Evolutionary conservation across 2,888 invertebrate genomes (phyloP).

Genomic region (Aplocera efformata): DNA sequence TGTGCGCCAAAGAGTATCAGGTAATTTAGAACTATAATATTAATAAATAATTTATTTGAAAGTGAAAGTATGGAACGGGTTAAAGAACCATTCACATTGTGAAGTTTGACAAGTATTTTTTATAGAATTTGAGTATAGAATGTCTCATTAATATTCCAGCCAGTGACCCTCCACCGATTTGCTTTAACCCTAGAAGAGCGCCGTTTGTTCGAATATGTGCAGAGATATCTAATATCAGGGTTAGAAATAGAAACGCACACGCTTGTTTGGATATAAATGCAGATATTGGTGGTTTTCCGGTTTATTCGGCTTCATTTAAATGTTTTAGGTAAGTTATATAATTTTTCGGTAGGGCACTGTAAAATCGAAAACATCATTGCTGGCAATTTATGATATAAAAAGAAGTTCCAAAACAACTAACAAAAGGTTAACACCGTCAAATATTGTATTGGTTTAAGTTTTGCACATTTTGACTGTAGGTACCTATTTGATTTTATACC

Average conservation of each 20-base stretch:
- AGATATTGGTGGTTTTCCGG: constrained; percentile 78
- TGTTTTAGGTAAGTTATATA: constrained; percentile 64
- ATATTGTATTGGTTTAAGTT: no score
- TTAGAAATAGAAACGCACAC: constrained; percentile 88
- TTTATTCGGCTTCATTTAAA: constrained; percentile 79
- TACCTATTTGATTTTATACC: no score
- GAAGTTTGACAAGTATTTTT: background rate
- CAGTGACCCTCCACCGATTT: constrained; percentile 87
- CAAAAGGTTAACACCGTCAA: no score
- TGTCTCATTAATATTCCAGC: constrained; percentile 66
- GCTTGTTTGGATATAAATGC: constrained; percentile 89
- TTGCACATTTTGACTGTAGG: no score
- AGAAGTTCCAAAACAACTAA: no score
- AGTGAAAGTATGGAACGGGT: background rate
- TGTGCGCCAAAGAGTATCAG: constrained; percentile 86
- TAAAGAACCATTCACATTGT: background rate
- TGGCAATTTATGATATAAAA: no score
- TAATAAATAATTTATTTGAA: constrained; percentile 1
- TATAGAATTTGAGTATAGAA: background rate
- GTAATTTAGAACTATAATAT: constrained; percentile 57
- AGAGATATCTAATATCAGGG: constrained; percentile 88
- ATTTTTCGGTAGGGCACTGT: background rate
- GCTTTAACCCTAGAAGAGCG: constrained; percentile 85
- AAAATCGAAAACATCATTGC: no score
- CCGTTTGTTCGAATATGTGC: constrained; percentile 86